A percentile compares a stretch with the other conserved stretches of the same genome.
phyloP scores from a whole-genome alignment of 92 coral and sea anemone species.

The Heliopora coerulea region DNA sequence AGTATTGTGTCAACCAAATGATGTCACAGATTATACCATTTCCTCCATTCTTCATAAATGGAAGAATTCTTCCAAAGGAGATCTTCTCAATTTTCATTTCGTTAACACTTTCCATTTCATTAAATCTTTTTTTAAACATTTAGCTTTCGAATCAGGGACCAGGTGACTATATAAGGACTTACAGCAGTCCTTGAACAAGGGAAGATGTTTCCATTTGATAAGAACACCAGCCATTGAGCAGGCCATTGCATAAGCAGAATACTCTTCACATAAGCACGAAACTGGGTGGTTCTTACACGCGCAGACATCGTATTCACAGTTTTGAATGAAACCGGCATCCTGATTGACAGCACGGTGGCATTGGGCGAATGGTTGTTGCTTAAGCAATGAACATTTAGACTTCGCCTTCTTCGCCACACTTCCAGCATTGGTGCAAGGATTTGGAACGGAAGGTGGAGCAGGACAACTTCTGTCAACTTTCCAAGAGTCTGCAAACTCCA shows the following conservation, averaged over 20 bases:
- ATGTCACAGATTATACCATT: too few relatives aligned
- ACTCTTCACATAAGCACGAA: slow-evolving; percentile 24
- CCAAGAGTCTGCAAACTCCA: slow-evolving; percentile 25
- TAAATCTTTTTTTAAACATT: too few relatives aligned
- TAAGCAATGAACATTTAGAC: slow-evolving; percentile 35
- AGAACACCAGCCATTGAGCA: slow-evolving; percentile 19
- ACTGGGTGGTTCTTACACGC: slow-evolving; percentile 36
- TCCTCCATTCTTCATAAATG: too few relatives aligned
- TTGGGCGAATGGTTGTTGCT: slow-evolving; percentile 13
- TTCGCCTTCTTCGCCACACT: slow-evolving; percentile 21
- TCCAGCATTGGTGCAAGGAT: slow-evolving; percentile 23
- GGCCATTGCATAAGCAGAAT: slow-evolving; percentile 14
- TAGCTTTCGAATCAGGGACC: too few relatives aligned
- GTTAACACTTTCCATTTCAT: too few relatives aligned
- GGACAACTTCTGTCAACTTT: slow-evolving; percentile 30
- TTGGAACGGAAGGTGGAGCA: background rate
- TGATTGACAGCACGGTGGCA: slow-evolving; percentile 28
- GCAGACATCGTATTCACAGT: slow-evolving; percentile 37
- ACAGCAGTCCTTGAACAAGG: slow-evolving; percentile 29
- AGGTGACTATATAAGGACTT: too few relatives aligned
- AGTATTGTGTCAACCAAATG: too few relatives aligned
- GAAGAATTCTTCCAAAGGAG: too few relatives aligned
- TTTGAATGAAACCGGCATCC: slow-evolving; percentile 24
- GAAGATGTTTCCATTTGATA: slow-evolving; percentile 26
- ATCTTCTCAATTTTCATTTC: too few relatives aligned